Evolutionary conservation across 2,888 invertebrate genomes (phyloP), one percentile per base, ranked within the genome.

Genomic region (Ochlodes sylvanus): DNA sequence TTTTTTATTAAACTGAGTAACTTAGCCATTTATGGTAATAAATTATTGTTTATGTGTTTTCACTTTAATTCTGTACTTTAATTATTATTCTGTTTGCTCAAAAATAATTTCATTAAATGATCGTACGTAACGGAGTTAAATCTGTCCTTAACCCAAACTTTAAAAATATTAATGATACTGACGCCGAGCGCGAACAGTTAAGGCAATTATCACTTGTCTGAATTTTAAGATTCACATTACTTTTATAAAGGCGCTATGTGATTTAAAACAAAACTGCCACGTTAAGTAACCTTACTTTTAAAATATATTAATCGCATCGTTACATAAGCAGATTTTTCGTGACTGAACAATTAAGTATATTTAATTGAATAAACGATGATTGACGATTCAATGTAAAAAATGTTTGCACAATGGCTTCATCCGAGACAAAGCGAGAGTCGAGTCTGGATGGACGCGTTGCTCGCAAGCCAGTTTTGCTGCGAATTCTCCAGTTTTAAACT

Each of bases 151-250:
- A 57, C 50, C 57, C 57, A 38, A 50, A 65, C 57, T 52, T 44
- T n/a, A 52, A 42, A 52, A 15, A 44, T 42, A 60, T 60, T 52
- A 67, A 67, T 61, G 61, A 61, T 55, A 32, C 27, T 54, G 60
- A 42, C 66, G 60, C 60, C 67, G 42, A 54, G 67, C 21, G 4
- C 14, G 34, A 67, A 61, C 67, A 67, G 21, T 61, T 34, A 19
- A 42, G 21, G 54, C 67, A 67, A 67, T 67, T 67, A 67, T 67
- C 67, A 55, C 61, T 54, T 61, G 54, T 67, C 44, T 47, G 67
- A 52, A 32, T 67, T 66, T 67, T 55, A 61, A 21, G 47, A 44
- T 55, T 55, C 52, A 44, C 21, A 47, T 67, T 55, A 67, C 42
- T 44, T 67, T 61, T 55, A 38, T 44, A 61, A 55, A 67, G 55